Evolutionary conservation across 2,888 invertebrate genomes (phyloP).

Genomic region (Trichopoda pennipes): DNA sequence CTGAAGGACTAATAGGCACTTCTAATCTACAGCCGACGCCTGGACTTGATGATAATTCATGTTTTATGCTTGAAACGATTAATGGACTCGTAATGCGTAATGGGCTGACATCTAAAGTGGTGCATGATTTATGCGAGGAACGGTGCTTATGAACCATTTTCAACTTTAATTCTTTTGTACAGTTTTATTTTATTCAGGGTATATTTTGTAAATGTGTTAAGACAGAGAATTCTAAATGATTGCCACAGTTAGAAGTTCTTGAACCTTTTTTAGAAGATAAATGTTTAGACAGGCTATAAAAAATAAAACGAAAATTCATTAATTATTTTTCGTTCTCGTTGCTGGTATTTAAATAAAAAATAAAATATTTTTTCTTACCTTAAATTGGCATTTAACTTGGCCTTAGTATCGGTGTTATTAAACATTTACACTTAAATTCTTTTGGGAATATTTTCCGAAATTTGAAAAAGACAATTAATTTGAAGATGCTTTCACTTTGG

Average conservation of each 20-base stretch:
- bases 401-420: slow-evolving; percentile 79
- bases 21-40: slow-evolving; percentile 55
- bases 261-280: slow-evolving; percentile 91
- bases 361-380: slow-evolving; percentile 73
- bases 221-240: slow-evolving; percentile 91
- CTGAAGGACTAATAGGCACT: slow-evolving; percentile 6
- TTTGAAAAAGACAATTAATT: slow-evolving; percentile 5
- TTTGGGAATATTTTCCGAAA: not conserved
- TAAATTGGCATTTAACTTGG: slow-evolving; percentile 78
- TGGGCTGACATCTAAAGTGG: slow-evolving; percentile 76
- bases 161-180: slow-evolving; percentile 12
- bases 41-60: slow-evolving; percentile 73
- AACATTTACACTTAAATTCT: slow-evolving; percentile 78
- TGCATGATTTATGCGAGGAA: slow-evolving; percentile 74
- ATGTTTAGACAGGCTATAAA: slow-evolving; percentile 89
- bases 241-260: slow-evolving; percentile 91
- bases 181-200: slow-evolving; percentile 83
- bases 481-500: slow-evolving; percentile 46
- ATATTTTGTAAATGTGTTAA: slow-evolving; percentile 92
- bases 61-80: slow-evolving; percentile 65
- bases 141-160: slow-evolving; percentile 79
- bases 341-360: not conserved
- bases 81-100: slow-evolving; percentile 71
- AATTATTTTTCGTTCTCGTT: not conserved
- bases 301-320: not conserved